Evolutionary conservation across 2,888 invertebrate genomes (phyloP).

Genomic region (Tanytarsus gracilentus): DNA sequence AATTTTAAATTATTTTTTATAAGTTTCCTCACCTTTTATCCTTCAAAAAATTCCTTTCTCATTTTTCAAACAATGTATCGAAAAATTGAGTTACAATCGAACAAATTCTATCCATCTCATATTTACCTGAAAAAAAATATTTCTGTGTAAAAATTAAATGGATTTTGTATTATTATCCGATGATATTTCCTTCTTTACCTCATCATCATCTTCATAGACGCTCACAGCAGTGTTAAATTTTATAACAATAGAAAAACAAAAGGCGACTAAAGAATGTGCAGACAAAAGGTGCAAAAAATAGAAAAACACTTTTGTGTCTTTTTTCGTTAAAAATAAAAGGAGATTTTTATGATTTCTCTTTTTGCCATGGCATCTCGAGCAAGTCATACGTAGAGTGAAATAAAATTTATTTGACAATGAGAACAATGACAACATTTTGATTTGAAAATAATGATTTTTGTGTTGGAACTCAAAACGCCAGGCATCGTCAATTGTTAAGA

Average conservation of each 20-base stretch:
- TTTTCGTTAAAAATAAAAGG: neutral
- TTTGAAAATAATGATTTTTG: neutral
- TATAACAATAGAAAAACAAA: too few species aligned
- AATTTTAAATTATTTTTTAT: too few species aligned
- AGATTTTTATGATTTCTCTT: too few species aligned
- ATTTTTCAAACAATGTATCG: neutral
- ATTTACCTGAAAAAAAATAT: neutral
- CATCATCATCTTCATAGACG: too few species aligned
- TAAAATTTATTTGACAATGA: neutral
- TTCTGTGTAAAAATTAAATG: neutral
- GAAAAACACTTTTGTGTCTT: neutral
- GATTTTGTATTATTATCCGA: neutral
- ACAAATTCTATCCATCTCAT: neutral
- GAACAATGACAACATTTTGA: neutral
- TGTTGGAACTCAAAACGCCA: neutral
- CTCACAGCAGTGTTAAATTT: too few species aligned
- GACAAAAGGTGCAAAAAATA: neutral
- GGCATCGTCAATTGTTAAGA: too few species aligned
- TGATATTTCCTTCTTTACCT: neutral
- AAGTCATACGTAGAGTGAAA: too few species aligned
- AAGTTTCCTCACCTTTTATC: too few species aligned
- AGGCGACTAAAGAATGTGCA: neutral
- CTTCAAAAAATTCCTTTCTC: too few species aligned
- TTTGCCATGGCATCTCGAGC: too few species aligned
- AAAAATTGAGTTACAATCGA: slow-evolving; percentile 9